These are phyloP conservation scores for Hydraecia micacea DNA, from an alignment of 2,888 invertebrate species.

Conservation along the genomic window DNA sequence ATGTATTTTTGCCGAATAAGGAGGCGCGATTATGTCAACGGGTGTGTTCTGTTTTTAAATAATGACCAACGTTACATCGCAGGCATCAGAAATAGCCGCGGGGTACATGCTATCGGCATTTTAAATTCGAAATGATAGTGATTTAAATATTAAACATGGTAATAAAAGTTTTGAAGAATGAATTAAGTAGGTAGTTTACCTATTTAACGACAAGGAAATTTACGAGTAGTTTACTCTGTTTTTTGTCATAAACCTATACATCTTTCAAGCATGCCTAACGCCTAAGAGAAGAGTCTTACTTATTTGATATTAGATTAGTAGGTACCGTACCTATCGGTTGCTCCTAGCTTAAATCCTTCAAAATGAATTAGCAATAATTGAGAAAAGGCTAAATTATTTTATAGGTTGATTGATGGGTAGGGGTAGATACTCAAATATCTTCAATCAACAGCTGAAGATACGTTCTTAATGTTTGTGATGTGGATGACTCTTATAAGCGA, in stretches of 20 bases:
- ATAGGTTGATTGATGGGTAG: background rate
- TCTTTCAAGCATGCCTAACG: background rate
- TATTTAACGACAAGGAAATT: conserved; percentile 36
- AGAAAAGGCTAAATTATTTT: background rate
- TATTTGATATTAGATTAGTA: background rate
- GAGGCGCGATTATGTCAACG: conserved; percentile 88
- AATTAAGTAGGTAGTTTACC: conserved; percentile 7
- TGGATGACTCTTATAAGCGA: background rate
- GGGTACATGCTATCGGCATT: conserved; percentile 74
- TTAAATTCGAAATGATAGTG: conserved; percentile 68
- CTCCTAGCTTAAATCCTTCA: background rate
- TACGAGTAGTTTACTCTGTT: conserved; percentile 16
- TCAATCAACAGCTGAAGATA: background rate
- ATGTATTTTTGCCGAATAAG: conserved; percentile 89
- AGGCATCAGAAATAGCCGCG: conserved; percentile 78
- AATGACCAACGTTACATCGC: conserved; percentile 77
- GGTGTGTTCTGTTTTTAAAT: conserved; percentile 88
- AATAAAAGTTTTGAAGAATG: conserved; percentile 55
- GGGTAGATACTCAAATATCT: background rate
- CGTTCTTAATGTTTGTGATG: background rate
- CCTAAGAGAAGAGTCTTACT: background rate
- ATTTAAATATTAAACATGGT: conserved; percentile 62
- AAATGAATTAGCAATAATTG: background rate
- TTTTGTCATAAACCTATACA: background rate
- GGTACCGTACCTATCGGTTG: no score